Evolutionary conservation across 2,888 invertebrate species (phyloP).

Genomic region (Cheilosia pagana): DNA sequence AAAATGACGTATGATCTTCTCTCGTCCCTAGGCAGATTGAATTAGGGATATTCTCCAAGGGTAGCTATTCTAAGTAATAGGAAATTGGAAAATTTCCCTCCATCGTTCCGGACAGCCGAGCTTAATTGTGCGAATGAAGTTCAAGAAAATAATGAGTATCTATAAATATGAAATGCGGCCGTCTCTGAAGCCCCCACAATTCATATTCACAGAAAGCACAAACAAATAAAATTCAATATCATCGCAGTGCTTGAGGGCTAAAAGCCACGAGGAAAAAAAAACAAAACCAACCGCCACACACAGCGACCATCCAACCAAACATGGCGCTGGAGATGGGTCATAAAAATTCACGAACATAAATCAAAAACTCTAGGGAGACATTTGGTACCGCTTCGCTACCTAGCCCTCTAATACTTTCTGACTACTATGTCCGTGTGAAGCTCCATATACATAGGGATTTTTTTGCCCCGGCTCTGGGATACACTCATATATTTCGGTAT

Average conservation of each 20-base stretch:
- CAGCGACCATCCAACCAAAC: constrained; percentile 7
- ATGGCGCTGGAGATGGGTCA: constrained; percentile 56
- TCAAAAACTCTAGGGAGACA: constrained; percentile 76
- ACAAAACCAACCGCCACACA: constrained; percentile 34
- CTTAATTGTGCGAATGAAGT: constrained; percentile 73
- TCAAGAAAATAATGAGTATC: constrained; percentile 70
- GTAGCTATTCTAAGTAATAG: constrained; percentile 52
- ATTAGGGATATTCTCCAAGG: constrained; percentile 50
- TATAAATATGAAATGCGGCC: constrained; percentile 67
- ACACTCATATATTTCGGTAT: constrained; percentile 11
- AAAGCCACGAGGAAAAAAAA: constrained; percentile 43
- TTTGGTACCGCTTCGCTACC: constrained; percentile 53
- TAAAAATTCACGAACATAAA: constrained; percentile 74
- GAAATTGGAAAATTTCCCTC: constrained; percentile 56
- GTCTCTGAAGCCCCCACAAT: constrained; percentile 34
- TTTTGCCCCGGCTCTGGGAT: constrained; percentile 22
- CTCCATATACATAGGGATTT: constrained; percentile 26
- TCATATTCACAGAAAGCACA: constrained; percentile 47
- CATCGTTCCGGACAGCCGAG: not conserved
- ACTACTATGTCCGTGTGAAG: constrained; percentile 36
- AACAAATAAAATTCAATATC: constrained; percentile 57
- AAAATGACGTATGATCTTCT: constrained; percentile 53
- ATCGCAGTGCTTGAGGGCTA: constrained; percentile 46
- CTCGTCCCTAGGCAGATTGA: constrained; percentile 45
- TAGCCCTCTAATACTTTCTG: constrained; percentile 53